These are phyloP conservation scores for Epinephelus fuscoguttatus DNA, from an alignment of 2,113 vertebrate species.

Conservation along the genomic window DNA sequence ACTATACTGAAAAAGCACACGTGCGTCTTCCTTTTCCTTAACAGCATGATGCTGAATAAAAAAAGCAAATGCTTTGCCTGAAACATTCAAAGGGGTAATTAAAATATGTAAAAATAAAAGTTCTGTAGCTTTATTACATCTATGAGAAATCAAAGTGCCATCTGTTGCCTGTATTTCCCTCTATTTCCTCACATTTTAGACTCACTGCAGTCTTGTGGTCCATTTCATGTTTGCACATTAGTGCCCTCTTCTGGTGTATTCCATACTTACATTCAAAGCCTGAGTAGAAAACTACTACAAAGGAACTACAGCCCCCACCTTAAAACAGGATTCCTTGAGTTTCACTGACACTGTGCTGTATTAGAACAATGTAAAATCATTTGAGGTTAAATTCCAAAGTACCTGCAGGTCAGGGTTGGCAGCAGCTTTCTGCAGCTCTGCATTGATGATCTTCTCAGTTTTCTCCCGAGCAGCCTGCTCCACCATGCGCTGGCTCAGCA, in stretches of 20 bases:
- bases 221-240: conserved; percentile 1
- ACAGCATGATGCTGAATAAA: not conserved
- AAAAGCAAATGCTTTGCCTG: not conserved
- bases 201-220: not conserved
- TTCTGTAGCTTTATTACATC: not conserved
- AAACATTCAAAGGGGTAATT: not conserved
- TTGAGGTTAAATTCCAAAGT: not conserved
- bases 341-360: not conserved
- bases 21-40: not conserved
- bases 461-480: conserved; percentile 98
- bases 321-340: not conserved
- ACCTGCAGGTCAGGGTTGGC: conserved; percentile 98
- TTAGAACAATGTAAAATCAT: not conserved
- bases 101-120: not conserved
- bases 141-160: not conserved
- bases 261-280: conserved; percentile 11
- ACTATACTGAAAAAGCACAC: not conserved
- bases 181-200: not conserved
- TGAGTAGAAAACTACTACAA: not conserved
- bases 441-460: conserved; percentile 98
- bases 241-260: conserved; percentile 45
- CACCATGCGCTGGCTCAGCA: conserved; percentile 98
- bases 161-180: not conserved
- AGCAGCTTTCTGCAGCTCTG: conserved; percentile 97
- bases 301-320: not conserved